Evolutionary conservation across 2,113 vertebrate species (phyloP).

Genomic region (Alosa alosa): DNA sequence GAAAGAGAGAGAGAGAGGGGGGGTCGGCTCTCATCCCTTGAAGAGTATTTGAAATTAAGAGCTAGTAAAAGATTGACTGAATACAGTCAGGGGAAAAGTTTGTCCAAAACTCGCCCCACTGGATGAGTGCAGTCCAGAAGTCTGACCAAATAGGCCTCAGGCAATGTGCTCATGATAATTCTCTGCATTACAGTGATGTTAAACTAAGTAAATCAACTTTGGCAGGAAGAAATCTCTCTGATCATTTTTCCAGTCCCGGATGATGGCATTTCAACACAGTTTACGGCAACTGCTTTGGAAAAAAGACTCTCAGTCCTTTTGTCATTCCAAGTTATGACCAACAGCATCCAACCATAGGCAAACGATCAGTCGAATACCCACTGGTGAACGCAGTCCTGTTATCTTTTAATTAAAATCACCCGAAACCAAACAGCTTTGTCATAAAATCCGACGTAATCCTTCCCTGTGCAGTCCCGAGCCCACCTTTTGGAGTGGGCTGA

Average conservation of each 20-base stretch:
- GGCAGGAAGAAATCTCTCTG: not conserved
- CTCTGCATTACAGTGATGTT: not conserved
- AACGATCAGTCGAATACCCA: not conserved
- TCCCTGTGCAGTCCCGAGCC: not conserved
- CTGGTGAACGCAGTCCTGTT: not conserved
- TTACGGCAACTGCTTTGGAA: not conserved
- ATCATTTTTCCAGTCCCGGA: not conserved
- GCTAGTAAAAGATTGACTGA: not conserved
- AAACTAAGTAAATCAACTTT: conserved; percentile 6
- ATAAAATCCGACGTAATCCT: not conserved
- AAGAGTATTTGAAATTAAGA: not conserved
- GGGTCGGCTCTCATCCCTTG: not conserved
- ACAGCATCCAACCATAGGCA: not conserved
- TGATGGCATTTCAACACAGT: not conserved
- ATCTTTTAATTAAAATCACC: conserved; percentile 1
- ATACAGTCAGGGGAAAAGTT: not conserved
- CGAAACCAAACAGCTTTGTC: conserved; percentile 10
- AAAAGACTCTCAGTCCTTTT: not conserved
- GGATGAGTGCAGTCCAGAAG: not conserved
- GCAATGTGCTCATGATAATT: not conserved
- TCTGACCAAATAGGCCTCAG: not conserved
- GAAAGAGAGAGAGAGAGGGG: not conserved
- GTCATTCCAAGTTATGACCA: not conserved
- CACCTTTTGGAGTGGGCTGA: not conserved
- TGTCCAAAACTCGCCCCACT: not conserved